Evolutionary conservation across 2,888 invertebrate genomes (phyloP).

Genomic region (Hirtodrosophila cameraria): DNA sequence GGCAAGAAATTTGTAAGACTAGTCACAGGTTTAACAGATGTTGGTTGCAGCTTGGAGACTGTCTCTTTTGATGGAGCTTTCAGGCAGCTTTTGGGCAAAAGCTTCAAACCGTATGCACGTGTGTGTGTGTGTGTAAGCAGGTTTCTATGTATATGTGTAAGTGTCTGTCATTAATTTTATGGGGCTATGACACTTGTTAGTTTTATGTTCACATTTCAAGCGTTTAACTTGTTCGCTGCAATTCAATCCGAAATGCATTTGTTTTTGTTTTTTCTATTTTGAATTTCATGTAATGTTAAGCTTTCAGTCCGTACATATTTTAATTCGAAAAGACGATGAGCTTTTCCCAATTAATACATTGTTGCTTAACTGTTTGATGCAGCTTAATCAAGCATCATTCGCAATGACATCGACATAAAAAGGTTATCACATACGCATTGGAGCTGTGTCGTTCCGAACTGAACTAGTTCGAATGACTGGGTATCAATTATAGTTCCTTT

Average conservation of each 20-base stretch:
- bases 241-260: no score
- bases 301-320: no score
- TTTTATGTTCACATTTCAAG: conserved; percentile 9
- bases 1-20: neutral
- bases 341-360: conserved; percentile 16
- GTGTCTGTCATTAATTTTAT: neutral
- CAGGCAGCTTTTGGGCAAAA: conserved; percentile 36
- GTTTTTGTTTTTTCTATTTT: no score
- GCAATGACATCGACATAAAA: conserved; percentile 9
- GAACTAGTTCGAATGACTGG: no score
- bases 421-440: no score
- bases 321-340: neutral
- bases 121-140: neutral
- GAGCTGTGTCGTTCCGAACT: no score
- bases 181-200: conserved; percentile 11
- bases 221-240: neutral
- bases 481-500: no score
- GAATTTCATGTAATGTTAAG: no score
- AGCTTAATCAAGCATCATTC: conserved; percentile 4
- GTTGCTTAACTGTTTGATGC: conserved; percentile 17
- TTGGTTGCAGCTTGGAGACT: conserved; percentile 37
- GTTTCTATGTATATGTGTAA: neutral
- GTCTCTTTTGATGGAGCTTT: conserved; percentile 33
- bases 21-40: conserved; percentile 53
- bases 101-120: conserved; percentile 26